These are phyloP conservation scores for Micrasema minimum DNA, from an alignment of 1,140 invertebrate genomes.

Conservation along the genomic window DNA sequence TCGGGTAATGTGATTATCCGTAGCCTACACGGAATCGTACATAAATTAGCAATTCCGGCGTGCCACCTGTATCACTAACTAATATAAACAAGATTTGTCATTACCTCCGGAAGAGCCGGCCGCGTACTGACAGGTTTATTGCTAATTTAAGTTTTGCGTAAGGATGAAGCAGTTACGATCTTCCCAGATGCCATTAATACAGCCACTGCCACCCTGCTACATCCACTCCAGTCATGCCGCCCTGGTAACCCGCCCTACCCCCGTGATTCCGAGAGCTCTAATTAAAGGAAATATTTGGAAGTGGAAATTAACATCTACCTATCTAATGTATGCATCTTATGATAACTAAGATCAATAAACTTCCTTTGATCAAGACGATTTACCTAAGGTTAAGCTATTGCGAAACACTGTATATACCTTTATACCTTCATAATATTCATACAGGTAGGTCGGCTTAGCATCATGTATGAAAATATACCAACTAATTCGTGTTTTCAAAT, in stretches of 20 bases:
- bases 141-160: slow-evolving; percentile 67
- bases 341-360: too few species aligned
- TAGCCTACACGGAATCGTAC: slow-evolving; percentile 41
- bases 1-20: slow-evolving; percentile 50
- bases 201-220: slow-evolving; percentile 31
- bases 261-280: slow-evolving; percentile 43
- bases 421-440: too few species aligned
- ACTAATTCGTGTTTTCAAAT: too few species aligned
- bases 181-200: slow-evolving; percentile 53
- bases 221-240: not conserved
- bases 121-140: slow-evolving; percentile 65
- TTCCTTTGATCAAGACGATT: too few species aligned
- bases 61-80: slow-evolving; percentile 50
- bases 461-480: too few species aligned
- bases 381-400: too few species aligned
- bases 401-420: too few species aligned
- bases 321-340: too few species aligned
- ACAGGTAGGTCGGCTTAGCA: too few species aligned
- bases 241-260: slow-evolving; percentile 12
- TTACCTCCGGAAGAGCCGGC: slow-evolving; percentile 57
- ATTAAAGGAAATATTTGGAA: slow-evolving; percentile 53
- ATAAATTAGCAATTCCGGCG: slow-evolving; percentile 48
- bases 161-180: slow-evolving; percentile 54
- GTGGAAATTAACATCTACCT: slow-evolving; percentile 47
- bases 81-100: slow-evolving; percentile 54